These are phyloP conservation scores for Chionoecetes opilio DNA, from an alignment of 1,140 invertebrate species.

Conservation along the genomic window DNA sequence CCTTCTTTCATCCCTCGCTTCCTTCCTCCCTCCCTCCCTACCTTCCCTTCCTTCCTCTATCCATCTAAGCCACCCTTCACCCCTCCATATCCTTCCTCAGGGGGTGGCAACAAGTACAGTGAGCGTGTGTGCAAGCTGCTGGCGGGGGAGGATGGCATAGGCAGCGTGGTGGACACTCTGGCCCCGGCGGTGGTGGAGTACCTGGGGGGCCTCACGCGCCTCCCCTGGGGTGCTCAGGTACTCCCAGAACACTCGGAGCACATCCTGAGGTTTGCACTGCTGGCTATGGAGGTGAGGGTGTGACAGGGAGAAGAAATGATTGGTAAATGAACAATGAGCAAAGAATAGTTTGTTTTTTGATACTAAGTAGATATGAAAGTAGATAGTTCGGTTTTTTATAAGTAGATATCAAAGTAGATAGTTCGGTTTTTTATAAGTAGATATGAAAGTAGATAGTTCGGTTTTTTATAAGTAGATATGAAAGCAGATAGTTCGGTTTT, in stretches of 20 bases:
- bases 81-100: slow-evolving; percentile 81
- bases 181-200: slow-evolving; percentile 86
- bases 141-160: slow-evolving; percentile 85
- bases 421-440: too few relatives aligned
- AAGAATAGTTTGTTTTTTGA: too few relatives aligned
- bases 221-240: slow-evolving; percentile 82
- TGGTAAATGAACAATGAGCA: too few relatives aligned
- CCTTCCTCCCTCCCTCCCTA: too few relatives aligned
- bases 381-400: too few relatives aligned
- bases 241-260: slow-evolving; percentile 85
- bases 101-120: slow-evolving; percentile 85
- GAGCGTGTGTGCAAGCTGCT: slow-evolving; percentile 86
- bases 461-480: too few relatives aligned
- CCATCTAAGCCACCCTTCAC: too few relatives aligned
- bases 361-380: too few relatives aligned
- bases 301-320: too few relatives aligned
- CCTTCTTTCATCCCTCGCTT: background rate
- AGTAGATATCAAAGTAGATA: too few relatives aligned
- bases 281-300: slow-evolving; percentile 86
- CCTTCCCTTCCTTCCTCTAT: background rate
- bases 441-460: too few relatives aligned
- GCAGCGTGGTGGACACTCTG: slow-evolving; percentile 83
- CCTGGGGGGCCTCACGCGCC: slow-evolving; percentile 82
- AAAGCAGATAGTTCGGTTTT: too few relatives aligned
- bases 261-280: slow-evolving; percentile 86